A percentile compares a stretch with the other conserved stretches of the same genome.
phyloP scores from a whole-genome alignment of 1,140 invertebrate species.

The Argopecten irradians region DNA sequence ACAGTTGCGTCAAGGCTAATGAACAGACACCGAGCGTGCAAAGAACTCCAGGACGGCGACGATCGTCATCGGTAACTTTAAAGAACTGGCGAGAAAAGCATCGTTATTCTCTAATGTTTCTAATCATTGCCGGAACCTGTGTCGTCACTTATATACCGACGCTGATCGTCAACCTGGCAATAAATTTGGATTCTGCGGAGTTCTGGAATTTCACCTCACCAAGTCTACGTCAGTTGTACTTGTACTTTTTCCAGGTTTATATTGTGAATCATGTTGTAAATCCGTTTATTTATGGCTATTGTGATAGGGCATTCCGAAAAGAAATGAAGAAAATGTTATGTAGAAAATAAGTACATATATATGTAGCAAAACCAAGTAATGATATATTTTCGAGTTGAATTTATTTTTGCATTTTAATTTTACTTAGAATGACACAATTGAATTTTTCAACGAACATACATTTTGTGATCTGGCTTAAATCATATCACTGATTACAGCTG shows the following conservation, averaged over 20 bases:
- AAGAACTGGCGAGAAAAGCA: background rate
- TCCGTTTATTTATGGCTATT: background rate
- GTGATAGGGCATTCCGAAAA: background rate
- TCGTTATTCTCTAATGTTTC: background rate
- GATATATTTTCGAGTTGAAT: too few species aligned
- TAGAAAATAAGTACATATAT: too few species aligned
- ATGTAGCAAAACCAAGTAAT: too few species aligned
- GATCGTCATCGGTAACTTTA: background rate
- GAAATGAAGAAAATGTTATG: background rate
- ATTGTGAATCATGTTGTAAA: constrained; percentile 1
- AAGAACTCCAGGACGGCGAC: background rate
- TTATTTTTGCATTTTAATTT: too few species aligned
- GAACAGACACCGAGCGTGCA: background rate
- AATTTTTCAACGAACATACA: too few species aligned
- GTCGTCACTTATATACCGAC: background rate
- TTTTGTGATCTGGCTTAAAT: too few species aligned
- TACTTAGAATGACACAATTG: too few species aligned
- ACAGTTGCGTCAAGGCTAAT: background rate
- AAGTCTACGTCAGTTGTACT: background rate
- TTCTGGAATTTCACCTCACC: background rate
- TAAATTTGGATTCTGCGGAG: background rate
- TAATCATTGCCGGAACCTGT: background rate
- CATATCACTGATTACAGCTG: too few species aligned
- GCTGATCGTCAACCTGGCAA: background rate
- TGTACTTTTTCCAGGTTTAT: background rate